Conservation (phyloP, 2,113 vertebrate genomes). For the Heteronetta atricapilla region DNA sequence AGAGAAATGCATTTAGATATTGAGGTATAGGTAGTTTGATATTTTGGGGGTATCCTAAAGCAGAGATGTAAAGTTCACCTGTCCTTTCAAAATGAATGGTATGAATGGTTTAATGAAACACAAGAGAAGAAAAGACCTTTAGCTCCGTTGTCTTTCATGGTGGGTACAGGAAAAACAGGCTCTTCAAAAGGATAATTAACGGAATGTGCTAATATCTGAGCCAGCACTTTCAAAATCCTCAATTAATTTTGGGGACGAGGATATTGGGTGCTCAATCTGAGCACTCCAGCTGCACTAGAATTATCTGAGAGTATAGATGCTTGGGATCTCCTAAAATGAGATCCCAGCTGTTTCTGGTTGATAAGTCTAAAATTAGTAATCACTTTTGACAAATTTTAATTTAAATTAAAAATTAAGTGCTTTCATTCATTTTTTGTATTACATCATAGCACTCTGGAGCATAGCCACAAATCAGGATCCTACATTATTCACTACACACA, state of each 20-base stretch:
- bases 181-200: neutral
- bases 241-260: conserved; percentile 45
- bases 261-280: conserved; percentile 55
- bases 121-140: neutral
- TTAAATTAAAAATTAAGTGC: conserved; percentile 63
- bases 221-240: conserved; percentile 57
- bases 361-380: conserved; percentile 58
- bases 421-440: conserved; percentile 57
- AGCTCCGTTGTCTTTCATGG: neutral
- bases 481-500: neutral
- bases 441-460: conserved; percentile 9
- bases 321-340: conserved; percentile 60
- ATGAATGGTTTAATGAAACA: neutral
- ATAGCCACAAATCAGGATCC: neutral
- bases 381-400: conserved; percentile 44
- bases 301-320: conserved; percentile 37
- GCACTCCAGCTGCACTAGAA: conserved; percentile 51
- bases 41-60: neutral
- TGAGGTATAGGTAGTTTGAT: neutral
- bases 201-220: conserved; percentile 12
- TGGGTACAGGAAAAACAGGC: neutral
- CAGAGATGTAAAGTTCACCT: neutral
- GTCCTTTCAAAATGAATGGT: neutral
- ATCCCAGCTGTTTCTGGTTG: conserved; percentile 57
- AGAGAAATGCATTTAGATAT: neutral